Percentiles rank a stretch among this genome's conserved stretches.
Conservation (phyloP, 2,888 invertebrate species). For the Tachina fera region DNA sequence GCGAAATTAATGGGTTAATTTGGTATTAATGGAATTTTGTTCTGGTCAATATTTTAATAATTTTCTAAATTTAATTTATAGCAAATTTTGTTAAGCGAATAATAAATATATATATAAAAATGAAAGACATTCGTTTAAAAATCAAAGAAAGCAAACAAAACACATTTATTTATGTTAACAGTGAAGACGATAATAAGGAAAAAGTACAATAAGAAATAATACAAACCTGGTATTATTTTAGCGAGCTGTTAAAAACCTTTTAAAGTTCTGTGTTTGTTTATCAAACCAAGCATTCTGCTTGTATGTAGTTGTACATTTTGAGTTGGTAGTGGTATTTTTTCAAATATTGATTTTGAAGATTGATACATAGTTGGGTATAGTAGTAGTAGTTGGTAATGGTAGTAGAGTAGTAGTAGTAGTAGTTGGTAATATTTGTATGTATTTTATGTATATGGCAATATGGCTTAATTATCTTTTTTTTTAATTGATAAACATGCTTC, state of each 20-base stretch:
- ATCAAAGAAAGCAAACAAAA: constrained; percentile 42
- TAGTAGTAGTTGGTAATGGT: constrained; percentile 47
- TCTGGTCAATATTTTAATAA: constrained; percentile 5
- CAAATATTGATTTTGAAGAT: constrained; percentile 59
- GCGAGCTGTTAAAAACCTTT: constrained; percentile 69
- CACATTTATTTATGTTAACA: constrained; percentile 38
- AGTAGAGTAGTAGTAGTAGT: constrained; percentile 51
- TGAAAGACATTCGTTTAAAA: constrained; percentile 38
- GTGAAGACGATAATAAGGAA: constrained; percentile 5
- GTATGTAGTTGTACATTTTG: constrained; percentile 59
- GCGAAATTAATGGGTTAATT: not conserved
- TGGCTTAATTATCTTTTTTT: constrained; percentile 49
- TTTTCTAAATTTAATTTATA: constrained; percentile 20
- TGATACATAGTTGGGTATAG: constrained; percentile 49
- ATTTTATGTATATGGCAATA: constrained; percentile 63
- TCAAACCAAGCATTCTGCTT: constrained; percentile 59
- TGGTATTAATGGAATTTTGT: constrained; percentile 41
- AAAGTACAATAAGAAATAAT: constrained; percentile 44
- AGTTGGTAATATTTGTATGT: constrained; percentile 53
- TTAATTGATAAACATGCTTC: constrained; percentile 62
- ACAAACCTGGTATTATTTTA: constrained; percentile 71
- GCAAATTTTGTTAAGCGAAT: constrained; percentile 45
- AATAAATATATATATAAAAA: constrained; percentile 16
- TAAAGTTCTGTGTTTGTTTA: constrained; percentile 44
- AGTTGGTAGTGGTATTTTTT: constrained; percentile 46